phyloP scores from a whole-genome alignment of 2,888 invertebrate genomes.

The Meliscaeva auricollis region DNA sequence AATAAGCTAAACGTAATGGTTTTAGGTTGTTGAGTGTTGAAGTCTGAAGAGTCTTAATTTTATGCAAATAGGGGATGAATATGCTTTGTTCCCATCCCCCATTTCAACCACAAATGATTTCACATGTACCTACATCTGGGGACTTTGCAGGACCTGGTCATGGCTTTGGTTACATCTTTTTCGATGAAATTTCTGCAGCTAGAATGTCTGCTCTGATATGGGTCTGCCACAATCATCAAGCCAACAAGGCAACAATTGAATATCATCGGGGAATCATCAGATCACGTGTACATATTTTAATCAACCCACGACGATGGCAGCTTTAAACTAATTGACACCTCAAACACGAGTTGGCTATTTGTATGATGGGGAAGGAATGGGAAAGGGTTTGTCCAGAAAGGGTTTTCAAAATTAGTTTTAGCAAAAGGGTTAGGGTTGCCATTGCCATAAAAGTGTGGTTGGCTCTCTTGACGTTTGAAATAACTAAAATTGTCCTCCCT shows the following conservation, averaged over 20 bases:
- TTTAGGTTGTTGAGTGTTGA: slow-evolving; percentile 16
- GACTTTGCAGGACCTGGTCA: slow-evolving; percentile 24
- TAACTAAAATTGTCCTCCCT: slow-evolving; percentile 48
- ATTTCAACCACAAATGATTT: slow-evolving; percentile 43
- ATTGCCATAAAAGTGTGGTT: background rate
- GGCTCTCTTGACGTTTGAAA: slow-evolving; percentile 15
- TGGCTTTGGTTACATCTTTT: slow-evolving; percentile 23
- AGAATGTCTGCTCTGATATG: background rate
- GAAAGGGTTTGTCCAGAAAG: background rate
- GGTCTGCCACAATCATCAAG: background rate
- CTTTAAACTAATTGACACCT: slow-evolving; percentile 72
- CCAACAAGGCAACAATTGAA: slow-evolving; percentile 60
- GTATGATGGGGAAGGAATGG: background rate
- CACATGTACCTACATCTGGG: slow-evolving; percentile 19
- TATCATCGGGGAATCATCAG: slow-evolving; percentile 25
- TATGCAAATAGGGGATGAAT: slow-evolving; percentile 58
- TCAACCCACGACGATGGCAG: slow-evolving; percentile 56
- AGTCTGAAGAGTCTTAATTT: slow-evolving; percentile 25
- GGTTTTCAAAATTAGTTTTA: slow-evolving; percentile 13
- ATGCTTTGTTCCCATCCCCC: slow-evolving; percentile 30
- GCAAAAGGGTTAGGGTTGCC: background rate
- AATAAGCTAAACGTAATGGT: slow-evolving; percentile 45
- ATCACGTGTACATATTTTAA: slow-evolving; percentile 68
- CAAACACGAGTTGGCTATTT: slow-evolving; percentile 31
- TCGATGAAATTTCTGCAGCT: slow-evolving; percentile 30